Base-by-base conservation (phyloP, 2,113 vertebrate species). In the Zosterops japonicus region DNA sequence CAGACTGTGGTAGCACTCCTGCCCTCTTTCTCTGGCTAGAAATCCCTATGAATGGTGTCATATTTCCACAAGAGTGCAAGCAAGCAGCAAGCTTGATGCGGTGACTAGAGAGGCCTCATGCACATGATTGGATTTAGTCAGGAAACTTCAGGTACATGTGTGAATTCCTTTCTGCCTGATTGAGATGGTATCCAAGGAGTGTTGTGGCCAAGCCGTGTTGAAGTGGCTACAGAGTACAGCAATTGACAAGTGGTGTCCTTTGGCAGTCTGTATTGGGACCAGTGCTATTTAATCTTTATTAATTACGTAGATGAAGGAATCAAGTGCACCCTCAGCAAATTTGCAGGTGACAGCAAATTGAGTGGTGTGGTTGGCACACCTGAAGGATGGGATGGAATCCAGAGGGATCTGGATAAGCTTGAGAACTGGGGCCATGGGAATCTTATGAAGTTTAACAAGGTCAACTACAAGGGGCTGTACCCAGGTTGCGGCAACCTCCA, bases 201-300 rank as follows among this genome's bases (percentile, higher is more conserved):
- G 19, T 8, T 0, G 1, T 0, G 4, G 49, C 49, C 57, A 33
- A 39, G 42, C 29, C 0, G 0, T 35, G 81, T 78, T 63, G 72
- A 63, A 42, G 12, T n/a, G 65, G 60, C 69, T 95, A 52, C 0
- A 0, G 31, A 23, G 72, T 14, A 21, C 49, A 67, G 47, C 52
- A 42, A 2, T 10, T 81, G 76, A 42, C 31, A 44, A 44, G 6
- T 50, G 18, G 44, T 50, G 57, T 49, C 50, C 33, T 25, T 44
- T 50, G 31, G 42, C 22, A 64, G 59, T 65, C 33, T 49, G 19
- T 31, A 42, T 5, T 50, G 27, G 16, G 25, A 80, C 35, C 17
- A 57, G 31, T 80, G 42, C 44, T 33, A 50, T 50, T 88, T 28
- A 65, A 44, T 65, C 27, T 57, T 80, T 12, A 50, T 36, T 88